A percentile compares a stretch with the other conserved stretches of the same genome.
Conservation (phyloP, 2,888 invertebrate genomes). For the Erebia ligea region DNA sequence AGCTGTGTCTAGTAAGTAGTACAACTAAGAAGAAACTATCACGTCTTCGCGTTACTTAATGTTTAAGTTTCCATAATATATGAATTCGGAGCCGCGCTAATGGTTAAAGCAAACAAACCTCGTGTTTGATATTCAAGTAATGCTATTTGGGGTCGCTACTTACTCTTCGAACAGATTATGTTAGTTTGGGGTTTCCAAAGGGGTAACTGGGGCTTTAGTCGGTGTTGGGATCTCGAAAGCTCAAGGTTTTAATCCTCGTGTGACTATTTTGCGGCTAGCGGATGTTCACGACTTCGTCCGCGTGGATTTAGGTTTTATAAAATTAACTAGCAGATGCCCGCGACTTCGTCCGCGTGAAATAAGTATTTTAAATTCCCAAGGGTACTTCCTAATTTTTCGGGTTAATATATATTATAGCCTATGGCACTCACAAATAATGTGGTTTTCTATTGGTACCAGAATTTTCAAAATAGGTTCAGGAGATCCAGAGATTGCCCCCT, state of each 20-base stretch:
- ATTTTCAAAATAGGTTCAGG: no score
- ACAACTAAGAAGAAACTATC: not conserved
- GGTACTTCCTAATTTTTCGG: no score
- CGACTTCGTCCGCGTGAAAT: no score
- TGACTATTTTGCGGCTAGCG: not conserved
- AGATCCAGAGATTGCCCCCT: no score
- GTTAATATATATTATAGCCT: no score
- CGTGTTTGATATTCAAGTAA: constrained; percentile 36
- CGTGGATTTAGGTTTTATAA: no score
- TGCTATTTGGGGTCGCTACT: constrained; percentile 31
- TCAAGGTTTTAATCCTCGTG: not conserved
- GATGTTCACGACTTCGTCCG: no score
- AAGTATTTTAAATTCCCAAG: no score
- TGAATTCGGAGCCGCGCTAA: constrained; percentile 8
- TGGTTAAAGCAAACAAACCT: constrained; percentile 30
- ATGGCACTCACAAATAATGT: no score
- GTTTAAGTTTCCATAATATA: constrained; percentile 7
- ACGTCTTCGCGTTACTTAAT: not conserved
- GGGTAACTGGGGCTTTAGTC: not conserved
- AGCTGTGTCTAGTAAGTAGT: no score
- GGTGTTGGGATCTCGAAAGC: not conserved
- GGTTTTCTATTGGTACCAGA: no score
- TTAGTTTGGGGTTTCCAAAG: constrained; percentile 8
- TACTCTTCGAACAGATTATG: constrained; percentile 29
- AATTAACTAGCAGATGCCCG: no score